Evolutionary conservation across 2,797 vertebrate genomes (phyloP).

Genomic region (Xerus rutilus): DNA sequence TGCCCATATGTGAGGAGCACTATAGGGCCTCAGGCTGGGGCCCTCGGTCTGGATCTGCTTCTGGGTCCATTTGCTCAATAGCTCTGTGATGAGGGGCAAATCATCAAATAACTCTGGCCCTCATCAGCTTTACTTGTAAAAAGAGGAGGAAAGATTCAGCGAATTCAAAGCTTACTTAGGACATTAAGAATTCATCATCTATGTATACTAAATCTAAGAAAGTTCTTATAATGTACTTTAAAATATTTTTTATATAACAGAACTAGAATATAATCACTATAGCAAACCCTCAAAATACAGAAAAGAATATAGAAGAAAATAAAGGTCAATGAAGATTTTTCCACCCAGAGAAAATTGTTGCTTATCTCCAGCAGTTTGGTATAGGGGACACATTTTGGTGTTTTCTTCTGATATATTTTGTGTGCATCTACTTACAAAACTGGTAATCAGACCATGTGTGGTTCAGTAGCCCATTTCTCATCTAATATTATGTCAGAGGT

Average conservation of each 20-base stretch:
- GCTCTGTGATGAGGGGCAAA: background rate
- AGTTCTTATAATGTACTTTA: background rate
- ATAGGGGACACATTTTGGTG: background rate
- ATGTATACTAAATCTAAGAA: background rate
- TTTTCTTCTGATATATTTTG: background rate
- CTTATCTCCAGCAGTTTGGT: background rate
- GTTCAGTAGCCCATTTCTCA: background rate
- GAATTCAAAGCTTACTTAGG: background rate
- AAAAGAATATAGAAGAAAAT: slow-evolving; percentile 3
- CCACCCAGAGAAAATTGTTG: background rate
- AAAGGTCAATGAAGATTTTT: background rate
- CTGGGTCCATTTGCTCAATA: background rate
- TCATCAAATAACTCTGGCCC: background rate
- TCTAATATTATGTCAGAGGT: background rate
- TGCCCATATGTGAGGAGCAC: rapidly evolving
- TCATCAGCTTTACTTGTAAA: background rate
- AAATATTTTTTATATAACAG: background rate
- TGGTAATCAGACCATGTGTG: background rate
- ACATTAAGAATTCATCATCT: background rate
- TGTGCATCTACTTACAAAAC: background rate
- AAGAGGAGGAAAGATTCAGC: background rate
- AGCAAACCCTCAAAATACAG: background rate
- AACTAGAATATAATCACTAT: background rate
- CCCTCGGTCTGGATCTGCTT: background rate
- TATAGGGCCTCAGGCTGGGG: background rate